These are phyloP conservation scores for Pammene aurita DNA, from an alignment of 2,888 invertebrate genomes.

Conservation along the genomic window DNA sequence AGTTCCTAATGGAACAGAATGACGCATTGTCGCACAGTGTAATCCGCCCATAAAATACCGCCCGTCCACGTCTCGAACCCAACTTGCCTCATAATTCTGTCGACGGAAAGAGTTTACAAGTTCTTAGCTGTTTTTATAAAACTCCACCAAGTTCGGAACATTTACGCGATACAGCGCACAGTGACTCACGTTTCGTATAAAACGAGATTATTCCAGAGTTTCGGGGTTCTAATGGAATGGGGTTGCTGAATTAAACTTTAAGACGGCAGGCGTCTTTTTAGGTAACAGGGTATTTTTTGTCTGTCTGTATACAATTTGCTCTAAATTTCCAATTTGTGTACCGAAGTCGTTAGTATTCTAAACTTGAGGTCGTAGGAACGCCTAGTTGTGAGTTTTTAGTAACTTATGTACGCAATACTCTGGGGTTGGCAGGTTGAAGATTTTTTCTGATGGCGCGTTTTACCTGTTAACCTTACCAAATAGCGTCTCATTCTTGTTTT, in stretches of 20 bases:
- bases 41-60: conserved; percentile 49
- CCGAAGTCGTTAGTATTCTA: not conserved
- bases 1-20: not conserved
- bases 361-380: not conserved
- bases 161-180: conserved; percentile 52
- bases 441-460: too few species aligned
- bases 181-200: conserved; percentile 44
- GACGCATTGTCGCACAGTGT: conserved; percentile 14
- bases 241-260: conserved; percentile 30
- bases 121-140: conserved; percentile 64
- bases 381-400: too few species aligned
- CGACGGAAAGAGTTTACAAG: conserved; percentile 68
- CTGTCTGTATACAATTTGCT: not conserved
- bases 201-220: conserved; percentile 45
- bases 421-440: too few species aligned
- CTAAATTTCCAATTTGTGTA: not conserved
- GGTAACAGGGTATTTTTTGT: conserved; percentile 1
- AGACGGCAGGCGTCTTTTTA: conserved; percentile 8
- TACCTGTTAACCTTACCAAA: too few species aligned
- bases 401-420: too few species aligned
- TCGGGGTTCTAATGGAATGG: conserved; percentile 35
- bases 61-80: conserved; percentile 54
- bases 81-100: conserved; percentile 73
- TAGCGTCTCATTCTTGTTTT: too few species aligned
- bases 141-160: conserved; percentile 63